Conservation (phyloP, 2,888 invertebrate genomes). For the Hydraecia micacea region DNA sequence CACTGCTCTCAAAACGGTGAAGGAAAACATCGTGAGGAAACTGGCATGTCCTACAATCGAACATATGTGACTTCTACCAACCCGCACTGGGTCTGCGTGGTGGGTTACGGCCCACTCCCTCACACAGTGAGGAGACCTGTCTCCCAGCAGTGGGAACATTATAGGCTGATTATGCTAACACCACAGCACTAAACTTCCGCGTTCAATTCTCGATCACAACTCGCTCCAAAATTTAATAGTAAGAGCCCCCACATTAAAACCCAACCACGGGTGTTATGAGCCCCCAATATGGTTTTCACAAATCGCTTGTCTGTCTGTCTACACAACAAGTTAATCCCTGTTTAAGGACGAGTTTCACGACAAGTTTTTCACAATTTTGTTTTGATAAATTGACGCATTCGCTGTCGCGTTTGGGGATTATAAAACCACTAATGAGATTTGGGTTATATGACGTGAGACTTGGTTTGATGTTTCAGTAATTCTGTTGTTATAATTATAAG, state of each 20-base stretch:
- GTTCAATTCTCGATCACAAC: constrained; percentile 22
- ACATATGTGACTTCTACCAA: too few species aligned
- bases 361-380: constrained; percentile 50
- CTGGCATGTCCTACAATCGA: too few species aligned
- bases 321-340: constrained; percentile 62
- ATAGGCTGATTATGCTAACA: too few species aligned
- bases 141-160: too few species aligned
- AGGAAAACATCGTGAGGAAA: too few species aligned
- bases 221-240: constrained; percentile 14
- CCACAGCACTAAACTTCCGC: background rate
- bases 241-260: constrained; percentile 52
- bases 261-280: constrained; percentile 59
- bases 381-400: constrained; percentile 51
- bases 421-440: constrained; percentile 4
- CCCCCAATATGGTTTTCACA: constrained; percentile 63
- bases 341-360: constrained; percentile 48
- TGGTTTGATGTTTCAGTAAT: background rate
- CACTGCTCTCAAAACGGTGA: too few species aligned
- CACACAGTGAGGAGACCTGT: too few species aligned
- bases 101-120: too few species aligned
- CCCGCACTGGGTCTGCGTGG: too few species aligned
- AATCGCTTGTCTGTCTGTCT: constrained; percentile 65
- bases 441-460: background rate
- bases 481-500: background rate
- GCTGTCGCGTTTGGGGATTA: constrained; percentile 8